Percentiles rank a stretch among this genome's conserved stretches.
These are phyloP conservation scores for Dufourea novaeangliae DNA, from an alignment of 1,140 invertebrate genomes.

Conservation along the genomic window DNA sequence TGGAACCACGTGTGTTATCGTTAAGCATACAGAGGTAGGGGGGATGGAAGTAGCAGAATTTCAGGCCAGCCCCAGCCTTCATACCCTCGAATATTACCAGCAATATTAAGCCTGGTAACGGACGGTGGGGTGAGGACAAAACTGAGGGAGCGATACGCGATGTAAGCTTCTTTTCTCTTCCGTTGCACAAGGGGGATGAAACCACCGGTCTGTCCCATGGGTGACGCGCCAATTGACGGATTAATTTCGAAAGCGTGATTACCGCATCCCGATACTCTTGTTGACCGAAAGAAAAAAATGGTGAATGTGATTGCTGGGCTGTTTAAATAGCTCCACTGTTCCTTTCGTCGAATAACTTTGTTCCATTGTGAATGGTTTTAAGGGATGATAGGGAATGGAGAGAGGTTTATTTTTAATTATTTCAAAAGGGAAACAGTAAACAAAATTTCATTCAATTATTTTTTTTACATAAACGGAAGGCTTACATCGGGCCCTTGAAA, in stretches of 20 bases:
- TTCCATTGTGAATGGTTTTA: slow-evolving; percentile 7
- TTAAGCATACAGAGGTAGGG: background rate
- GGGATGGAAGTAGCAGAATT: slow-evolving; percentile 16
- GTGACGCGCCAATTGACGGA: slow-evolving; percentile 11
- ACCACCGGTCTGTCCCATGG: background rate
- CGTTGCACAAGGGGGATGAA: too few species aligned
- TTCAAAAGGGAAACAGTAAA: too few species aligned
- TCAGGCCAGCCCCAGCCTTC: background rate
- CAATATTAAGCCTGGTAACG: background rate
- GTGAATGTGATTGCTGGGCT: background rate
- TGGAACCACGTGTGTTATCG: slow-evolving; percentile 5
- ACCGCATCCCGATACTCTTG: background rate
- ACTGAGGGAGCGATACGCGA: slow-evolving; percentile 12
- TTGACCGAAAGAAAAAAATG: background rate
- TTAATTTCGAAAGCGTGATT: slow-evolving; percentile 34
- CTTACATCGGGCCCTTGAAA: too few species aligned
- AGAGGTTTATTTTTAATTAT: too few species aligned
- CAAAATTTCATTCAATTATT: too few species aligned
- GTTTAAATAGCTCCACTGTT: background rate
- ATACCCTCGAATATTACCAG: slow-evolving; percentile 10
- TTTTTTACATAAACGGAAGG: too few species aligned
- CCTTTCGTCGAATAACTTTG: background rate
- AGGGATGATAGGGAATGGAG: background rate
- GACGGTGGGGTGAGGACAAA: slow-evolving; percentile 17
- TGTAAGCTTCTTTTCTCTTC: slow-evolving; percentile 41